Conservation (phyloP, 2,797 vertebrate species). For the Centropyge bicolor region DNA sequence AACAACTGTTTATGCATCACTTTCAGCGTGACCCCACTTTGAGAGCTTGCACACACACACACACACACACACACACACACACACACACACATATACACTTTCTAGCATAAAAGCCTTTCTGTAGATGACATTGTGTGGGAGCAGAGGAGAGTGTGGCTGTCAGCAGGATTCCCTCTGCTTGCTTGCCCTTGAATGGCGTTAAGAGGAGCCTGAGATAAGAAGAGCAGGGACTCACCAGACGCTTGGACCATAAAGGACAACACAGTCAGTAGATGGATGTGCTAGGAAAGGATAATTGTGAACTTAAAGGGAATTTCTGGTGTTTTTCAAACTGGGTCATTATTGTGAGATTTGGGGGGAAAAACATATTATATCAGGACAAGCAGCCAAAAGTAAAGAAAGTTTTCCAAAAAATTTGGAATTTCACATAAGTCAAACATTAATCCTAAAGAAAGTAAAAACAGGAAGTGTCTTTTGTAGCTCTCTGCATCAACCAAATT, state of each 20-base stretch:
- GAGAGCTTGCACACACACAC: conserved; percentile 17
- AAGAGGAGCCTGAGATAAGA: conserved; percentile 25
- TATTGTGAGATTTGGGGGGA: background rate
- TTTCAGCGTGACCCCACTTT: conserved; percentile 61
- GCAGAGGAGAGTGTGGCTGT: conserved; percentile 59
- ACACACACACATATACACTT: conserved; percentile 34
- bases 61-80: conserved; percentile 26
- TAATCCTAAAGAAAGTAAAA: too few relatives aligned
- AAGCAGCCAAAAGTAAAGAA: background rate
- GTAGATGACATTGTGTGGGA: conserved; percentile 63
- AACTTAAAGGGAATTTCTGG: background rate
- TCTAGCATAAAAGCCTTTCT: conserved; percentile 32
- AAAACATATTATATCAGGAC: background rate
- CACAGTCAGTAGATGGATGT: background rate
- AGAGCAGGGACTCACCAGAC: conserved; percentile 12
- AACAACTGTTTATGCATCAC: conserved; percentile 62
- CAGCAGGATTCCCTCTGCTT: conserved; percentile 66
- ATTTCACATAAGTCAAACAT: background rate
- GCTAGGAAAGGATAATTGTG: background rate
- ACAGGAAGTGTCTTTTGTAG: too few relatives aligned
- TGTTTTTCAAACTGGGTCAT: conserved; percentile 2
- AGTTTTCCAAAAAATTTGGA: background rate
- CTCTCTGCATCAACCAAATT: too few relatives aligned
- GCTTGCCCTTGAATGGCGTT: conserved; percentile 46
- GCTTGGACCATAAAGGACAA: conserved; percentile 3